These are phyloP conservation scores for Hystrix brachyura DNA, from an alignment of 2,113 vertebrate genomes.

Conservation along the genomic window DNA sequence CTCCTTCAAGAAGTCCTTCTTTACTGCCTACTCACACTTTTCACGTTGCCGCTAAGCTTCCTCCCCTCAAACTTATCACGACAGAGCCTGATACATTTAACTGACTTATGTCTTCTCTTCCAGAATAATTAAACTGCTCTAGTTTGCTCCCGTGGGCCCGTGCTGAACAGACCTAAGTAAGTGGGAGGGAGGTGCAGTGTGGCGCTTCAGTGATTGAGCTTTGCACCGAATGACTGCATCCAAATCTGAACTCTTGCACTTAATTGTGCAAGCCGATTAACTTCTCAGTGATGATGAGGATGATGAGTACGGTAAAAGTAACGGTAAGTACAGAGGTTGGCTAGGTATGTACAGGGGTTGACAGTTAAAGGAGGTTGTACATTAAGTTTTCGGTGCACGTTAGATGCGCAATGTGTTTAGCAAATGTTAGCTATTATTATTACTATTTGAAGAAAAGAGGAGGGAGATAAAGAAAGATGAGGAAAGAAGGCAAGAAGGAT, in stretches of 20 bases:
- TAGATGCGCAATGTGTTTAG: neutral
- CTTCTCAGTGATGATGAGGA: neutral
- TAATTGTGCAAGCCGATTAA: neutral
- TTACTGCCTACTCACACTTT: neutral
- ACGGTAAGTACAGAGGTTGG: neutral
- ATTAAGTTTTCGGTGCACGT: neutral
- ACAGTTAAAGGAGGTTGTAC: neutral
- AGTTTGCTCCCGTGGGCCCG: neutral
- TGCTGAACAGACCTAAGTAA: neutral
- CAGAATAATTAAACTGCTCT: neutral
- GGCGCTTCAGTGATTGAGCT: neutral
- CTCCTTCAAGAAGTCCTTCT: neutral
- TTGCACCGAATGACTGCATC: neutral
- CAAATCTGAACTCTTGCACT: neutral
- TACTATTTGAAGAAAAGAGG: neutral
- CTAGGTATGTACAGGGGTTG: neutral
- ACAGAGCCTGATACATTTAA: neutral
- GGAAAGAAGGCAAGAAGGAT: neutral
- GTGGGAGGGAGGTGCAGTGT: too few species aligned
- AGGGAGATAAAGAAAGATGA: neutral
- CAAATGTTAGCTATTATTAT: neutral
- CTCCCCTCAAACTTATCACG: neutral
- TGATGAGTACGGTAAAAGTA: too few species aligned
- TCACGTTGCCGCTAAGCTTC: neutral
- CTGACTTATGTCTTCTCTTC: neutral